phyloP scores from a whole-genome alignment of 2,113 vertebrate genomes.

The Cheilinus undulatus region DNA sequence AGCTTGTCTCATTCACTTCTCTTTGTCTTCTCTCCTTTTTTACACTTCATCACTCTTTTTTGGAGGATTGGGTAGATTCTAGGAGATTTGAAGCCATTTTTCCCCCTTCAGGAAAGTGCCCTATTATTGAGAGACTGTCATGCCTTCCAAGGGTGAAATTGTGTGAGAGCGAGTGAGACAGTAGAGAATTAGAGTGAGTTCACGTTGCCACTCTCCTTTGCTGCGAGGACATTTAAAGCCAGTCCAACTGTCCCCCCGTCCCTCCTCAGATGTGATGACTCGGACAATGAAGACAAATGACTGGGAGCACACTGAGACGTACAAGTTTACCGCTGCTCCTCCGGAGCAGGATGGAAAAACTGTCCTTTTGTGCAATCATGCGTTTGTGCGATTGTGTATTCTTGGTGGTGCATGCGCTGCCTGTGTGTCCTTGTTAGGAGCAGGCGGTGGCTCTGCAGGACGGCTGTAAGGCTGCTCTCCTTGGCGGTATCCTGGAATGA shows the following conservation, averaged over 20 bases:
- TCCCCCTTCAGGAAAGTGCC: constrained; percentile 29
- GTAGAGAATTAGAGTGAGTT: constrained; percentile 37
- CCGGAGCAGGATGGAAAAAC: constrained; percentile 14
- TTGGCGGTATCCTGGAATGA: constrained; percentile 72
- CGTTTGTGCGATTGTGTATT: constrained; percentile 23
- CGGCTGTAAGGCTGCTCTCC: constrained; percentile 69
- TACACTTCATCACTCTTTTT: constrained; percentile 38
- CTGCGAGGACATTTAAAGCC: constrained; percentile 53
- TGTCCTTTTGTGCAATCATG: background rate
- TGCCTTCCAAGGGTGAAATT: constrained; percentile 56
- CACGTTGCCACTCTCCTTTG: constrained; percentile 52
- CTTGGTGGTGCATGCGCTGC: constrained; percentile 36
- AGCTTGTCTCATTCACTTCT: constrained; percentile 24
- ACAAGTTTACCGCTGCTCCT: constrained; percentile 48
- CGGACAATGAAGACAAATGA: constrained; percentile 73
- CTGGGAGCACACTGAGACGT: constrained; percentile 34
- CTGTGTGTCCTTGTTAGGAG: constrained; percentile 73
- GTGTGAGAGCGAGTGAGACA: constrained; percentile 31
- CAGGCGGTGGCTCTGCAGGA: constrained; percentile 67
- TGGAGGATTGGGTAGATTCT: constrained; percentile 15
- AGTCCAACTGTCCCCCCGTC: constrained; percentile 51
- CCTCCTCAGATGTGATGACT: constrained; percentile 67
- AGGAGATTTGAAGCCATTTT: constrained; percentile 32
- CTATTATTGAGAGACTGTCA: constrained; percentile 42
- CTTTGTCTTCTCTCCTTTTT: constrained; percentile 34